Percentiles rank a stretch among this genome's conserved stretches.
Conservation (phyloP, 2,888 invertebrate genomes). For the Molorchus minor region DNA sequence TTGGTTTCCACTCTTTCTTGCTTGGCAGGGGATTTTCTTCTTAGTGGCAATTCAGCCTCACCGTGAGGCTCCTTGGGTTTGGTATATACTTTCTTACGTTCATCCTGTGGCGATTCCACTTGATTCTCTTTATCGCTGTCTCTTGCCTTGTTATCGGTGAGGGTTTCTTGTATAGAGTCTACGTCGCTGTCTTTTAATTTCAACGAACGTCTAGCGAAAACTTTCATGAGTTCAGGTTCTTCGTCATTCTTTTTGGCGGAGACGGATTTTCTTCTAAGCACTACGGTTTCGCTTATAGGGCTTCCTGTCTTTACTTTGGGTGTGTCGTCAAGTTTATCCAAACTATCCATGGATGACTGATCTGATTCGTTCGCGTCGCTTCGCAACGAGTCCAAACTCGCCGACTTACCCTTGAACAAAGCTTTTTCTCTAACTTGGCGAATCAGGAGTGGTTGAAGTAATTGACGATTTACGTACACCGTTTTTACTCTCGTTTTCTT, state of each 20-base stretch:
- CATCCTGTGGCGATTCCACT: conserved; percentile 64
- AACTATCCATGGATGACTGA: conserved; percentile 52
- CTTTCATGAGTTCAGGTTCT: conserved; percentile 83
- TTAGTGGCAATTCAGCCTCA: conserved; percentile 23
- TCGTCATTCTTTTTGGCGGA: conserved; percentile 69
- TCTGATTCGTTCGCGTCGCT: conserved; percentile 45
- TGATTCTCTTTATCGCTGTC: conserved; percentile 82
- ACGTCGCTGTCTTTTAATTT: conserved; percentile 79
- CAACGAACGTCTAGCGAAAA: conserved; percentile 81
- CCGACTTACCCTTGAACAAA: conserved; percentile 65
- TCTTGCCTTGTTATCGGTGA: conserved; percentile 66
- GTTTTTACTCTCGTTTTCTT: conserved; percentile 49
- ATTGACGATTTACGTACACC: conserved; percentile 50
- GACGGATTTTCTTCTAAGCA: conserved; percentile 68
- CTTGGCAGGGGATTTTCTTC: conserved; percentile 29
- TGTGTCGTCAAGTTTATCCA: conserved; percentile 49
- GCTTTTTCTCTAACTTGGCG: conserved; percentile 42
- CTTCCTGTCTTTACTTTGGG: conserved; percentile 58
- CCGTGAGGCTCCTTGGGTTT: conserved; percentile 40
- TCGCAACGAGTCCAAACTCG: conserved; percentile 65
- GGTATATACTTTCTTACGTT: conserved; percentile 57
- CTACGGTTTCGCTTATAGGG: conserved; percentile 63
- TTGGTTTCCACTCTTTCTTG: conserved; percentile 30
- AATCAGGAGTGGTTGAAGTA: conserved; percentile 46
- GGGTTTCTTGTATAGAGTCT: conserved; percentile 67